A percentile compares a stretch with the other conserved stretches of the same genome.
Evolutionary conservation across 2,797 vertebrate genomes (phyloP).

Genomic region (Gallinago solitaria): DNA sequence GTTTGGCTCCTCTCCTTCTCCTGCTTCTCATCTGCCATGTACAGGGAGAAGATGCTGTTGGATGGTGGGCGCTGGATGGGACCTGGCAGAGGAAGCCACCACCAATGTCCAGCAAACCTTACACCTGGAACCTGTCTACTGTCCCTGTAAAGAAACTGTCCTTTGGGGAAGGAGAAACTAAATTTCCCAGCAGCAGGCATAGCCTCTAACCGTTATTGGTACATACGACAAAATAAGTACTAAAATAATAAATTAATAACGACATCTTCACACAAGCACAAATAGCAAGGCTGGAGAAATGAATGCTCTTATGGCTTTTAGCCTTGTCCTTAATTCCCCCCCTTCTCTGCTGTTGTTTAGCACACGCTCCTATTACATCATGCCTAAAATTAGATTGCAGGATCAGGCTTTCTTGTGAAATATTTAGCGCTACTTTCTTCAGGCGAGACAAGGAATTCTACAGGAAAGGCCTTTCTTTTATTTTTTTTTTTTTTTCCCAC

Average conservation of each 20-base stretch:
- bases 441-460: background rate
- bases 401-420: conserved; percentile 49
- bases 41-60: background rate
- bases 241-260: background rate
- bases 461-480: background rate
- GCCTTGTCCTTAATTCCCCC: conserved; percentile 42
- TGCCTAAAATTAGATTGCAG: conserved; percentile 46
- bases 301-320: background rate
- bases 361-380: conserved; percentile 33
- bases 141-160: background rate
- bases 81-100: background rate
- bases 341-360: conserved; percentile 24
- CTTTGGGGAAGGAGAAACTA: background rate
- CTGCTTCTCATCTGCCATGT: background rate
- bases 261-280: background rate
- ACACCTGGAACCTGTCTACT: rapidly evolving
- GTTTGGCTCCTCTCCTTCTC: background rate
- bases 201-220: background rate
- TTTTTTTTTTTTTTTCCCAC: background rate
- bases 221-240: background rate
- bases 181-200: background rate
- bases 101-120: background rate
- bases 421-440: conserved; percentile 19
- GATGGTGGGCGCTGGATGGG: too few relatives aligned
- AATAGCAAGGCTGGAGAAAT: background rate